Evolutionary conservation across 2,113 vertebrate genomes (phyloP), one percentile per base, ranked within the genome.

Genomic region (Hippocampus barbouri): DNA sequence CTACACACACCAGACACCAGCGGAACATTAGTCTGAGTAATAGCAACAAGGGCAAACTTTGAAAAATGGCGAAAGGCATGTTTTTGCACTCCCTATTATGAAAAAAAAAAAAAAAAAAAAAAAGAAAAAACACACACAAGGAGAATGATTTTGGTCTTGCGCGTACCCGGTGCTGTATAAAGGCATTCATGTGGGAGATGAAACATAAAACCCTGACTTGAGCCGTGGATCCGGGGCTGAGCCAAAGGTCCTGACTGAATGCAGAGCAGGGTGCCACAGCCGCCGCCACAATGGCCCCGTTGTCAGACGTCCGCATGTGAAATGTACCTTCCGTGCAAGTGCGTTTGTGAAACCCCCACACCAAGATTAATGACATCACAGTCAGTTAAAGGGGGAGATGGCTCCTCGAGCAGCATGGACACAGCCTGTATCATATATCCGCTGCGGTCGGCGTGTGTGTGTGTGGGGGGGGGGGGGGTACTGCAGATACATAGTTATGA

Each of bases 241-340:
- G 73, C 76, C 43, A 76, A 82, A 83, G 77, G 85, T 79, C 83
- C 80, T 62, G 86, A 74, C 83, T 84, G 88, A 85, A 79, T 66
- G 70, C 78, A 73, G 79, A 65, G 73, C 63, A 16, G 18, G 72
- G 63, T 51, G 76, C 78, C 38, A 66, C 76, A 34, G 80, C 74
- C 47, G 16, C 60, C 71, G 64, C 69, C 78, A 90, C 89, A 90
- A 90, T 86, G 85, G 83, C 82, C 85, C 85, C 88, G 87, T 90
- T 91, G 88, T 91, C 70, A 77, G 67, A 72, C 68, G 88, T 77
- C 88, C 51, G 75, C 83, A 75, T 76, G 81, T 88, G 87, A 91
- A 91, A 91, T 89, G 89, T 85, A 90, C 87, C 89, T 86, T 89
- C 88, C 80, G 79, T 77, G 82, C 72, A 53, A 91, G 83, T 77